Conservation (phyloP, 2,797 vertebrate genomes). For the Margarornis squamiger region DNA sequence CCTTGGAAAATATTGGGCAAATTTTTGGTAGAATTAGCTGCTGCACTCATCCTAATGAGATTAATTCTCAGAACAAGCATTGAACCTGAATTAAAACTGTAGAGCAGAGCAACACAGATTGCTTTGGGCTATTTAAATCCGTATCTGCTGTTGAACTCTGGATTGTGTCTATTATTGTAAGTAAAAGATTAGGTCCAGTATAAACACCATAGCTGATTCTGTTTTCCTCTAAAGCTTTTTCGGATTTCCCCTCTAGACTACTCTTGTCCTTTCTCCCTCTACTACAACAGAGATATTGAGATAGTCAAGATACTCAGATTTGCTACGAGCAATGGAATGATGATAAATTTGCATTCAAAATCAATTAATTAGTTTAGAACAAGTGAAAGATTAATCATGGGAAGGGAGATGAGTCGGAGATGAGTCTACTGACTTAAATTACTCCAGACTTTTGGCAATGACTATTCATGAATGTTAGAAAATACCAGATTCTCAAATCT, state of each 20-base stretch:
- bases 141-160: not conserved
- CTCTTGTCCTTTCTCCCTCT: not conserved
- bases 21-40: not conserved
- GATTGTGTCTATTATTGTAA: not conserved
- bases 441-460: not conserved
- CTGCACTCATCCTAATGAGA: not conserved
- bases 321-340: not conserved
- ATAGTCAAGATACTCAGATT: not conserved
- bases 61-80: not conserved
- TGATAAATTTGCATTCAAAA: not conserved
- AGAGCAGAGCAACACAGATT: not conserved
- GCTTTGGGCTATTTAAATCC: not conserved
- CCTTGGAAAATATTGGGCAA: not conserved
- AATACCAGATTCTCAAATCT: not conserved
- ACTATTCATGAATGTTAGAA: not conserved
- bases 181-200: not conserved
- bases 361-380: not conserved
- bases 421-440: not conserved
- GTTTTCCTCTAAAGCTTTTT: not conserved
- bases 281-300: not conserved
- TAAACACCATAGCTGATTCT: not conserved
- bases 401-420: not conserved
- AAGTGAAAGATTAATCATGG: not conserved
- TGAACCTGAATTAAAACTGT: conserved; percentile 11
- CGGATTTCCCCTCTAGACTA: not conserved